Evolutionary conservation across 2,888 invertebrate genomes (phyloP).

Genomic region (Eristalis tenax): DNA sequence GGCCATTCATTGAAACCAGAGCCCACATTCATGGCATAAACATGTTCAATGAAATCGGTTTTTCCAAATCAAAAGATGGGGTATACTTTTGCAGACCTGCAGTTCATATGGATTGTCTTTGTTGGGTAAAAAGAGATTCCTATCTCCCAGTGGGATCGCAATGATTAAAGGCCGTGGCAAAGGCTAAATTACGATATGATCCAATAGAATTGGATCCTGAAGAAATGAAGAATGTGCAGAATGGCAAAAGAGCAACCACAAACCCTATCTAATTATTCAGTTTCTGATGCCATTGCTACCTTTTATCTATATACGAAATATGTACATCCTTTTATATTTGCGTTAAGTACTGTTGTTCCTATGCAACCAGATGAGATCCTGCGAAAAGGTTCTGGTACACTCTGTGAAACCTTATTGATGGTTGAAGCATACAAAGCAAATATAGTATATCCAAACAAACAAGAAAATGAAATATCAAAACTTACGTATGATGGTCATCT

Average conservation of each 20-base stretch:
- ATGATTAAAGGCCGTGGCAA: conserved; percentile 97
- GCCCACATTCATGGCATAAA: conserved; percentile 93
- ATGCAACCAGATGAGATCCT: conserved; percentile 98
- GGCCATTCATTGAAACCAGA: conserved; percentile 98
- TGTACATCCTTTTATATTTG: conserved; percentile 99
- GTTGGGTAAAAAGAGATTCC: conserved; percentile 99
- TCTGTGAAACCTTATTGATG: conserved; percentile 98
- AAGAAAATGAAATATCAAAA: conserved; percentile 91
- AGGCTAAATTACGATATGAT: conserved; percentile 96
- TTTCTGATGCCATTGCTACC: conserved; percentile 99
- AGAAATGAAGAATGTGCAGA: conserved; percentile 98
- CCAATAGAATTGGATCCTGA: conserved; percentile 99
- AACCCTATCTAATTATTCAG: conserved; percentile 97
- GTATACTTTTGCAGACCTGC: conserved; percentile 93
- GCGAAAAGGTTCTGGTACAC: conserved; percentile 98
- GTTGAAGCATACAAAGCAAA: conserved; percentile 98
- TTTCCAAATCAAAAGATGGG: conserved; percentile 92
- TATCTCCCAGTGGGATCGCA: conserved; percentile 99
- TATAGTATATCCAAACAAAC: conserved; percentile 98
- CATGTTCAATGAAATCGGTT: conserved; percentile 97
- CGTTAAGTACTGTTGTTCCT: conserved; percentile 98
- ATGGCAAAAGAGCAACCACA: conserved; percentile 98
- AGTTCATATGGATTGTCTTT: conserved; percentile 90
- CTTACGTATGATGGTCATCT: conserved; percentile 96
- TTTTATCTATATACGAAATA: conserved; percentile 99